These are phyloP conservation scores for Wasmannia auropunctata DNA, from an alignment of 1,140 invertebrate species.

Conservation along the genomic window DNA sequence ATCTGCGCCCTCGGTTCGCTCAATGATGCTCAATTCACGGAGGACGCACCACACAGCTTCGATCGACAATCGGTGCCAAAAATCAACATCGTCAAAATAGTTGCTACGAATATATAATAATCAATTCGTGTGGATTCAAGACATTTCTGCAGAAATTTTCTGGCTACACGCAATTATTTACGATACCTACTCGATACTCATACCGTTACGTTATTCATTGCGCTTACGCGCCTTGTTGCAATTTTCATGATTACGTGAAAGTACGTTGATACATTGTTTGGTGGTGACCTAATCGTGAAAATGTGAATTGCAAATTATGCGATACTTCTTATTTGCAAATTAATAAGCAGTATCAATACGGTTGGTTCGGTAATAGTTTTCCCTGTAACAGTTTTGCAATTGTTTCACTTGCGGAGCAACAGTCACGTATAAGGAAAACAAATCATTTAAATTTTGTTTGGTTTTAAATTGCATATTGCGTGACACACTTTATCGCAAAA, in stretches of 20 bases:
- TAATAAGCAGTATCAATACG: not conserved
- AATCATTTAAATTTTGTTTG: constrained; percentile 2
- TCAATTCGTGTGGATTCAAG: not conserved
- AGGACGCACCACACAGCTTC: not conserved
- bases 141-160: not conserved
- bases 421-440: not conserved
- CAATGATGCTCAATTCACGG: constrained; percentile 57
- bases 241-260: not conserved
- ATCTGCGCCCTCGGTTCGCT: constrained; percentile 59
- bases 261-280: not conserved
- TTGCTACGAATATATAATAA: not conserved
- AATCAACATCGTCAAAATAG: not conserved
- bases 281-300: not conserved
- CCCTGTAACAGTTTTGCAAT: not conserved
- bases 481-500: constrained; percentile 2
- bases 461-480: constrained; percentile 21
- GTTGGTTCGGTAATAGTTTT: not conserved
- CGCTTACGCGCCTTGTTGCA: not conserved
- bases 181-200: not conserved
- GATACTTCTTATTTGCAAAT: not conserved
- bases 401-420: not conserved
- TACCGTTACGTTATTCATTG: not conserved
- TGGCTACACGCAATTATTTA: not conserved
- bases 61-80: constrained; percentile 33
- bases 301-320: constrained; percentile 20